These are phyloP conservation scores for Orchestia grillus DNA, from an alignment of 1,140 invertebrate species.

Conservation along the genomic window DNA sequence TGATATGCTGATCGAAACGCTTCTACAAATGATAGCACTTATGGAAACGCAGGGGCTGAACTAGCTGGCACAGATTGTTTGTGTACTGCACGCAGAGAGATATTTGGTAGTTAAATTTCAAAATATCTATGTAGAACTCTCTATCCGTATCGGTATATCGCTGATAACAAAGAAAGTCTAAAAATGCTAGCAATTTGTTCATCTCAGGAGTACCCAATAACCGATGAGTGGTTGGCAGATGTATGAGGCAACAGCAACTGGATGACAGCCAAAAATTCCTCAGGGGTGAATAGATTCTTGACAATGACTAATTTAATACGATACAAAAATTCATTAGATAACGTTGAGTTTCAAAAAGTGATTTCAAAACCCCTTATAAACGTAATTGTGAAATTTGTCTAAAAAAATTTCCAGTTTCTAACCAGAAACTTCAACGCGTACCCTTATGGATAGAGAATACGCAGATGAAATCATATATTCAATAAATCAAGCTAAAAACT, in stretches of 20 bases:
- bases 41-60: neutral
- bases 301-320: neutral
- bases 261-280: neutral
- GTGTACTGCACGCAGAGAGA: neutral
- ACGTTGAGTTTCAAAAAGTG: neutral
- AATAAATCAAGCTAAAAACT: no score
- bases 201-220: neutral
- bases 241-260: neutral
- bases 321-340: neutral
- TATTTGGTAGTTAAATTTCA: neutral
- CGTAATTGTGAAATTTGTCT: no score
- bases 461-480: no score
- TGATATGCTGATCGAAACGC: neutral
- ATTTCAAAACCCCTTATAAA: no score
- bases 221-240: slow-evolving; percentile 23
- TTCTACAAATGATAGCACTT: no score
- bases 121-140: neutral
- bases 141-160: neutral
- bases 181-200: neutral
- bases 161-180: neutral
- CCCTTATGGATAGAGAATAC: no score
- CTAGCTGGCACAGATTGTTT: neutral
- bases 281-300: neutral
- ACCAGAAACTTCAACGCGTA: no score
- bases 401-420: no score